Evolutionary conservation across 2,797 vertebrate species (phyloP), one percentile per base, ranked within the genome.

Genomic region (Sebastes flavidus): DNA sequence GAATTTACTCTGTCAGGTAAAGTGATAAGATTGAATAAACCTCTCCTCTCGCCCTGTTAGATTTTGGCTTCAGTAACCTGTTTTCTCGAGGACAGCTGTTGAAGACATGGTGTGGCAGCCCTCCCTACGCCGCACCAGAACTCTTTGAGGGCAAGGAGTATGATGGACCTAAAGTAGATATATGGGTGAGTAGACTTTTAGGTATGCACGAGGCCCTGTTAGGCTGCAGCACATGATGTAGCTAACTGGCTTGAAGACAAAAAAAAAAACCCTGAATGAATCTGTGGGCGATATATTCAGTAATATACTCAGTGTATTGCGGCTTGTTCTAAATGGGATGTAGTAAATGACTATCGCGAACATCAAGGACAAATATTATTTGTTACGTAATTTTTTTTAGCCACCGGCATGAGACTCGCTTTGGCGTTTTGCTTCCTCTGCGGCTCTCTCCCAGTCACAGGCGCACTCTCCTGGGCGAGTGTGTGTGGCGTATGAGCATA

Each of bases 81-180:
- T 99, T 99, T 94, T 98, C 97, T 7, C 97, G 97, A 25, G 98
- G 98, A 11, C 98, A 99, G 94, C 93, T 99, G 83, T 93, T 99
- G 76, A 99, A 99, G 95, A 99, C 99, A 1, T 99, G 99, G 99
- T 99, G 99, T 72, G 99, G 99, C 80, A 99, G 98, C 65, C 99
- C 99, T 24, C 99, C 99, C 0, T 99, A 99, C 0, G 99, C 98
- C 0, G 99, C 99, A 1, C 99, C 99, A 0, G 99, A 99, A 52
- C 97, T 99, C 70, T 99, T 99, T 30, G 98, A 99, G 87, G 99
- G 99, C 29, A 99, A 99, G 84, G 98, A 99, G 52, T 99, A 99
- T 0, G 99, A 99, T 1, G 99, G 99, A 30, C 99, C 99, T 3
- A 99, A 99, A 94, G 99, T 99, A 75, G 99, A 99, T 94, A 98